Evolutionary conservation across 92 coral and sea anemone genomes (phyloP), one percentile per base, ranked within the genome.

Genomic region (Galaxea fascicularis): DNA sequence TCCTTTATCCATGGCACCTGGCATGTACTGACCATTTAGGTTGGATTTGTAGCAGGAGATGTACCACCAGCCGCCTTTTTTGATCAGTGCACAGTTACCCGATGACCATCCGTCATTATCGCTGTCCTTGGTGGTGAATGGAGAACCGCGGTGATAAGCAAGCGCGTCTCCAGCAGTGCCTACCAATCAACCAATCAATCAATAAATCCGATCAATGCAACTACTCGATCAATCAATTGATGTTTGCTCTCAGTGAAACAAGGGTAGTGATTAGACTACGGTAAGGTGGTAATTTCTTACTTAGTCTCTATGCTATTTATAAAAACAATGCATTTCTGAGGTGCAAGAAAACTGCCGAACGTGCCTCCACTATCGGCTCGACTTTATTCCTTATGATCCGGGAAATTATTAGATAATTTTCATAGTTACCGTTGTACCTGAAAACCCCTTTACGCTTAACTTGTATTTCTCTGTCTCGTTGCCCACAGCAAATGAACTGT

Each of bases 51-150:
- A n/a, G 22, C 62, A 56, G 18, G 24, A 17, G 22, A 17, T 18
- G 62, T 56, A 56, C 62, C 62, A 56, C 62, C 62, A 17, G 62
- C 24, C 62, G 22, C 62, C 22, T 56, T 56, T 56, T 17, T 18
- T 20, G 22, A 17, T 1, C 9, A 18, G 18, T 4, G 62, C 62
- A 56, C 62, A 56, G 22, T 18, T 56, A 5, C 56, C 56, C 56
- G 22, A 20, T 56, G 65, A 21, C 72, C 72, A 66, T 1, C 45
- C 11, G 72, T 26, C 47, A 30, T 17, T 29, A 26, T 66, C 65
- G 65, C 65, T 3, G 8, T 60, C 65, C 65, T 17, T 66, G 72
- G 72, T 66, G 49, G 72, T 66, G 20, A 66, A 66, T 30, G 72
- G 49, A 26, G 7, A 30, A 30, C 72, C 72, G 7, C 3, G 47